Conservation (phyloP, 2,888 invertebrate genomes). For the Clostera curtula region DNA sequence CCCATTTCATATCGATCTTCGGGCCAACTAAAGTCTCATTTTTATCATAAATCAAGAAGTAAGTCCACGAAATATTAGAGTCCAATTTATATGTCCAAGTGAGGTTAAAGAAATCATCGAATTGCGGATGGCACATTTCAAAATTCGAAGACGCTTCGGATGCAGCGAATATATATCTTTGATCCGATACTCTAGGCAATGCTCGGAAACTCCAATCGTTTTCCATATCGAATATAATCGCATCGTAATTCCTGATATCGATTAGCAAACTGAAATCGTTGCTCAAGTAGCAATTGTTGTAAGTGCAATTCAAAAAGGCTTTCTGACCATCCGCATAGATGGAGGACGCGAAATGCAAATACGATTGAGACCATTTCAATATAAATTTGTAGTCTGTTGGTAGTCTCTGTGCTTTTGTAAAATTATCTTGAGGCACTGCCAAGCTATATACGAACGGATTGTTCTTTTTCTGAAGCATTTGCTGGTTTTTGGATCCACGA, state of each 20-base stretch:
- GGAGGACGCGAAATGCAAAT: conserved; percentile 24
- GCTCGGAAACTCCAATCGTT: conserved; percentile 40
- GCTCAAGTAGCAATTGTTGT: conserved; percentile 61
- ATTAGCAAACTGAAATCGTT: conserved; percentile 34
- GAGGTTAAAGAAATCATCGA: conserved; percentile 45
- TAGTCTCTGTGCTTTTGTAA: conserved; percentile 29
- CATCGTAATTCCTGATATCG: conserved; percentile 55
- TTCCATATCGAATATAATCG: conserved; percentile 69
- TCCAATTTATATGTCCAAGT: conserved; percentile 54
- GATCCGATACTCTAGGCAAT: conserved; percentile 40
- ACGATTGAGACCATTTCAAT: conserved; percentile 39
- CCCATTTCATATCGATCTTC: conserved; percentile 44
- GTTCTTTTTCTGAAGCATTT: conserved; percentile 24
- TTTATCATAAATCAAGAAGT: conserved; percentile 35
- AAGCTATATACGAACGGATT: conserved; percentile 23
- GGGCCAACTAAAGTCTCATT: conserved; percentile 44
- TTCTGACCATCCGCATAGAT: conserved; percentile 33
- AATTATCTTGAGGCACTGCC: conserved; percentile 19
- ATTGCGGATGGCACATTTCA: conserved; percentile 35
- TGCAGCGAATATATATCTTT: conserved; percentile 65
- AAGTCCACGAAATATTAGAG: conserved; percentile 45
- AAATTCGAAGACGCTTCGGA: conserved; percentile 39
- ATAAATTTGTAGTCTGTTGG: conserved; percentile 47
- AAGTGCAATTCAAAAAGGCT: conserved; percentile 46
- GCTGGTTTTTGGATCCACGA: conserved; percentile 18